A percentile compares a stretch with the other conserved stretches of the same genome.
Conservation (phyloP, 2,888 invertebrate genomes). For the Platycnemis pennipes region DNA sequence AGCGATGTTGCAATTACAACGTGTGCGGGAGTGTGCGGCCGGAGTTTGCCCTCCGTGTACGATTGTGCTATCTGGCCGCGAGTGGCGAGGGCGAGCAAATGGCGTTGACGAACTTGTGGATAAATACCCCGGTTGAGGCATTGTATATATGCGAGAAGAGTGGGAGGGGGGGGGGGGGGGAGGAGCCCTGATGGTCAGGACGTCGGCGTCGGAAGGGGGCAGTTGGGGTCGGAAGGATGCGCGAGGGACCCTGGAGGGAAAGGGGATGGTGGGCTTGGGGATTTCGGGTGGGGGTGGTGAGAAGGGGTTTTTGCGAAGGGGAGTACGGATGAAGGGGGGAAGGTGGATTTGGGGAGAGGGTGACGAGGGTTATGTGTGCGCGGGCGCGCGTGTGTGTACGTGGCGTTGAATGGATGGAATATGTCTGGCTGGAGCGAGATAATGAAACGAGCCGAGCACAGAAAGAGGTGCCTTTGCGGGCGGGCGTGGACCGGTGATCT, state of each 20-base stretch:
- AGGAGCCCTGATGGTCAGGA: background rate
- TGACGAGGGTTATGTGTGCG: background rate
- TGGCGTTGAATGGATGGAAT: constrained; percentile 43
- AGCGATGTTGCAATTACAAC: constrained; percentile 64
- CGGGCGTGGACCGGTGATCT: background rate
- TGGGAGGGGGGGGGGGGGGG: background rate
- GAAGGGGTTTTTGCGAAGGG: background rate
- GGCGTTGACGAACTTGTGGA: constrained; percentile 59
- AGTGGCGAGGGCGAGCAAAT: background rate
- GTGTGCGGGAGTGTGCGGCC: constrained; percentile 10
- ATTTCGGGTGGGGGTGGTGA: background rate
- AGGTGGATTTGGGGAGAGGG: background rate
- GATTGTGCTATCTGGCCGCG: constrained; percentile 66
- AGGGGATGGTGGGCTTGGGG: background rate
- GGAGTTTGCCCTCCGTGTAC: constrained; percentile 64
- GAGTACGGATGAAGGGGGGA: background rate
- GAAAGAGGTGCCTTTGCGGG: background rate
- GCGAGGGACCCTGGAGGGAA: background rate
- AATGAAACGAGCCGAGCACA: constrained; percentile 44
- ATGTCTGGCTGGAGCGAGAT: constrained; percentile 62
- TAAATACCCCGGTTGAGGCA: constrained; percentile 61
- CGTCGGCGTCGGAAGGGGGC: background rate
- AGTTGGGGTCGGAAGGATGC: background rate
- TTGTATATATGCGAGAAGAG: constrained; percentile 49
- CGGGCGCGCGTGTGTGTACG: background rate